Base-by-base conservation (phyloP, 2,888 invertebrate genomes). In the Cerastis rubricosa region DNA sequence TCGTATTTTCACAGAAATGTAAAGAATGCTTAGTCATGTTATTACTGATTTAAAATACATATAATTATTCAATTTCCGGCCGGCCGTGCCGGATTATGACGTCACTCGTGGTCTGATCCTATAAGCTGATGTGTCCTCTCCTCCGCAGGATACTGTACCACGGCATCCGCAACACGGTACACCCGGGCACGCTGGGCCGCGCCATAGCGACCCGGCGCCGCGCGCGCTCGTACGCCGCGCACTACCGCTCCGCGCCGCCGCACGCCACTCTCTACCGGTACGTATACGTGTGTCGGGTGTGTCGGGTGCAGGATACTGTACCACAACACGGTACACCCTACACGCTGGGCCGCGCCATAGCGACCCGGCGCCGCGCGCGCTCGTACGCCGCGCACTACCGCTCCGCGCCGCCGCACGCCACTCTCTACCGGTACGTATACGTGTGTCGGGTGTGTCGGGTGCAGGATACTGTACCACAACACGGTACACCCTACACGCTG, bases 151-250 rank as follows among this genome's bases (percentile, higher is more conserved):
- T 98, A 91, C 95, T 98, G 84, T 97, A 98, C 90, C 97, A 97
- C 90, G 97, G 97, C 81, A 90, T 98, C 79, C 97, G 97, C 92
- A 98, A 97, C 87, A 97, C 98, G 3, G 90, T 98, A 76, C 97
- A 97, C 86, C 98, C 99, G 69, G 98, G 98, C 90, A 98, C 98
- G 91, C 97, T 98, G 89, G 97, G 98, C 68, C 97, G 97, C 92
- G 98, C 98, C 25, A 95, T 98, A 86, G 94, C 97, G 78, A 97
- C 97, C 87, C 97, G 97, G 74, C 97, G 97, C 76, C 97, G 96
- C 77, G 97, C 59, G 89, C 98, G 88, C 45, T 89, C 93, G 40
- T 94, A 93, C 89, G 91, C 94, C 84, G 94, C 94, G 85, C 93
- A 93, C 89, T 94, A 93, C 90, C 94, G 93, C 90, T 90, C 90